Base-by-base conservation (phyloP, 2,888 invertebrate species). In the Fabriciana adippe region DNA sequence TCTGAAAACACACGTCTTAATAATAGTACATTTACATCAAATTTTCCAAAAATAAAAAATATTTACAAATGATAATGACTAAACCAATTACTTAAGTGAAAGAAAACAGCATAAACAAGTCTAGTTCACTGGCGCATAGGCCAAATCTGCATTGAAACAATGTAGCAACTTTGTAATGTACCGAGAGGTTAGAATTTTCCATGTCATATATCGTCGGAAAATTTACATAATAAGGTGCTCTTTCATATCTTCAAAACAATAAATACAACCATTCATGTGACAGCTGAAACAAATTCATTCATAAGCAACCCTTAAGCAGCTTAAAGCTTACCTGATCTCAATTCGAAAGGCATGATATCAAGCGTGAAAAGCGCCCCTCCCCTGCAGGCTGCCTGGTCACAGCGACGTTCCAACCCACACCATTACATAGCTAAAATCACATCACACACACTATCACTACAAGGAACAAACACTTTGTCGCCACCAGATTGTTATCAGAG, bases 261-360 rank as follows among this genome's bases (percentile, higher is more conserved):
- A 51, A 41, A 50, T 26, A 16, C 41, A 31, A 13, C n/a, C 50
- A 48, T 56, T 56, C 56, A 63, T 56, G 45, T 55, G 35, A 50
- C 55, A 45, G 45, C 69, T 60, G 60, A 65, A 72, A 54, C 16
- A 66, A 51, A 61, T 50, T 21, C 67, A 65, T 69, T 69, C 69
- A 66, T 62, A 61, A 57, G 66, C 63, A 60, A 63, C 41, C 56
- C 48, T 65, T 61, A 63, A 73, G 56, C 68, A 57, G 67, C 75
- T 81, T 78, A 83, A 85, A 80, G 79, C 88, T 87, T 81, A 92
- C 92, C 92, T 92, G 91, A 83, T 91, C 90, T 88, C 84, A 83
- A 79, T 79, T 91, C 92, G 87, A 87, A 91, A 80, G 92, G 92
- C 92, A 91, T 92, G 86, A 72, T 75, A 84, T 86, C 83, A 86